These are phyloP conservation scores for Melanostoma scalare DNA, from an alignment of 2,888 invertebrate genomes.

Conservation along the genomic window DNA sequence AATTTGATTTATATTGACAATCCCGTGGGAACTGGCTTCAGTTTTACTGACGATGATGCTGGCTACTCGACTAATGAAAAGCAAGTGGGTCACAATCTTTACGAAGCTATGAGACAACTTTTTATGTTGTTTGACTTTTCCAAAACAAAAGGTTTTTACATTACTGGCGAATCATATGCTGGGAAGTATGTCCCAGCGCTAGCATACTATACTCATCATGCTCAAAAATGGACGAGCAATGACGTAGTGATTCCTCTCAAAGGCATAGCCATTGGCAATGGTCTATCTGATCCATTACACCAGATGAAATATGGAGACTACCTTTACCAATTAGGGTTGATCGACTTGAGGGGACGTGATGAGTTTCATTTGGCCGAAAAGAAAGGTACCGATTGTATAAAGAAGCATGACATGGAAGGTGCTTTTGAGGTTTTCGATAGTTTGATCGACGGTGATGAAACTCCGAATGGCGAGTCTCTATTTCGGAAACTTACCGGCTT, in stretches of 20 bases:
- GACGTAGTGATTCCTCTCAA: constrained; percentile 80
- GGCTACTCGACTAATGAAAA: constrained; percentile 92
- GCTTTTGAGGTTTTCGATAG: constrained; percentile 89
- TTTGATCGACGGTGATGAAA: constrained; percentile 85
- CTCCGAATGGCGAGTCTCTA: constrained; percentile 84
- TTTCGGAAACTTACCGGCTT: constrained; percentile 84
- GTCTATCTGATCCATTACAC: constrained; percentile 89
- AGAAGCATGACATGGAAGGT: constrained; percentile 85
- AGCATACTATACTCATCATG: constrained; percentile 84
- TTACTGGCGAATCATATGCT: constrained; percentile 95
- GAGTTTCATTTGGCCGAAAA: constrained; percentile 85
- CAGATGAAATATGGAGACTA: constrained; percentile 91
- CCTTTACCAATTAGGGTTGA: constrained; percentile 88
- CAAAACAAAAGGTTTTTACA: constrained; percentile 89
- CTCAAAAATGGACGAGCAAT: constrained; percentile 80
- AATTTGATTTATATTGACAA: constrained; percentile 94
- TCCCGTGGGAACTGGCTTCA: constrained; percentile 96
- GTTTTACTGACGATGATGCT: constrained; percentile 89
- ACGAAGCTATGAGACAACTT: constrained; percentile 90
- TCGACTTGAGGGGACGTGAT: constrained; percentile 84
- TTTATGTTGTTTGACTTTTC: constrained; percentile 91
- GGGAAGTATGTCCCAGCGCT: constrained; percentile 91
- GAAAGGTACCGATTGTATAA: constrained; percentile 83
- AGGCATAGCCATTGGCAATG: constrained; percentile 88
- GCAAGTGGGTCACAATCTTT: constrained; percentile 91